Evolutionary conservation across 2,797 vertebrate genomes (phyloP), one percentile per base, ranked within the genome.

Genomic region (Acipenser oxyrinchus): DNA sequence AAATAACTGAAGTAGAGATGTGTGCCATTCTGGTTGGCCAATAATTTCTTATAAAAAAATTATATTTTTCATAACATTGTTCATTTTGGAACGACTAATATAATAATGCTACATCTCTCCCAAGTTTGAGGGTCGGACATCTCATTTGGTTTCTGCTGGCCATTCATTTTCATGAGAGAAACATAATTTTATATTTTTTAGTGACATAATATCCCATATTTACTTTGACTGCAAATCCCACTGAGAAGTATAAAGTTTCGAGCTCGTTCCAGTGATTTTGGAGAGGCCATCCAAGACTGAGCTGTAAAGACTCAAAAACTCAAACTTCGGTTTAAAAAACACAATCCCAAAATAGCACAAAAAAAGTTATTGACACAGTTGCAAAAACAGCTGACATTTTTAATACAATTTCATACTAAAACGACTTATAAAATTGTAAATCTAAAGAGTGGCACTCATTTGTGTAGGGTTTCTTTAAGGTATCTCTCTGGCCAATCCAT

Each of bases 271-370:
- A 18, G 49, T 60, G 55, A 62, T 60, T 72, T 62, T 64, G 18
- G 10, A 49, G 12, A 60, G 66, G 72, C 63, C 52, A 66, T 15
- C 62, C 52, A 13, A 67, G 63, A 37, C 59, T 48, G 52, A 48
- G 60, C 63, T 58, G 63, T 68, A 60, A 63, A 69, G 51, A 63
- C 18, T 53, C 49, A 10, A 58, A 58, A 58, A 6, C 4, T 12
- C 8, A 18, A 64, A 50, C 49, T 5, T 58, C 8, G 13, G 4
- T 8, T 70, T 69, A 65, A 72, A 70, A 60, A 63, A 66, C 18
- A 51, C 52, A 60, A 65, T 60, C 66, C 58, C 50, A 69, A 69
- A 71, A 67, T 67, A 69, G 65, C 51, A 65, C 23, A 69, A 64
- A 69, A 51, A 18, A 59, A 50, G 18, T 64, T 65, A 37, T 55